phyloP scores from a whole-genome alignment of 2,888 invertebrate genomes.

The Theretra japonica region DNA sequence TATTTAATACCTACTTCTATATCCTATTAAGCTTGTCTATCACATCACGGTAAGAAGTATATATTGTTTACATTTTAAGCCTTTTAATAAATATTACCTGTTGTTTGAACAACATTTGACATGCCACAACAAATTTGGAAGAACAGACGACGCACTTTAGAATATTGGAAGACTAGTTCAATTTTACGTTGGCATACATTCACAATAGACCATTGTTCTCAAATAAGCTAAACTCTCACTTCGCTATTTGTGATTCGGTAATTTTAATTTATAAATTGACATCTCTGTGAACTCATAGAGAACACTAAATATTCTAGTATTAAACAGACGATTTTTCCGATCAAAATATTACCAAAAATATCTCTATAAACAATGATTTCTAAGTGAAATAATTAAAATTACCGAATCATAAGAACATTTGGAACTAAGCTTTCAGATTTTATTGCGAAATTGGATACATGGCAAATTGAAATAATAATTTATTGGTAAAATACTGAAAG shows the following conservation, averaged over 20 bases:
- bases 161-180: not conserved
- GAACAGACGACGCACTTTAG: not conserved
- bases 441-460: not conserved
- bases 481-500: conserved; percentile 15
- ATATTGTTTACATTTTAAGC: not conserved
- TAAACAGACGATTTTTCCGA: too few species aligned
- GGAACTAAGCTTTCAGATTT: conserved; percentile 2
- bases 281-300: too few species aligned
- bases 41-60: not conserved
- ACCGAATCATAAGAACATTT: conserved; percentile 8
- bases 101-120: conserved; percentile 21
- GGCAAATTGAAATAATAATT: not conserved
- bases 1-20: not conserved
- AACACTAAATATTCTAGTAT: too few species aligned
- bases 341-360: too few species aligned
- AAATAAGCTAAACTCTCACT: conserved; percentile 13
- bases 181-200: not conserved
- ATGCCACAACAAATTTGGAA: conserved; percentile 31
- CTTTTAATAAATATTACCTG: not conserved
- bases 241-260: conserved; percentile 8
- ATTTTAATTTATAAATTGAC: not conserved
- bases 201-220: not conserved
- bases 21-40: not conserved
- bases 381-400: not conserved
- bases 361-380: too few species aligned